Base-by-base conservation (phyloP, 2,797 vertebrate species). In the Selene dorsalis region DNA sequence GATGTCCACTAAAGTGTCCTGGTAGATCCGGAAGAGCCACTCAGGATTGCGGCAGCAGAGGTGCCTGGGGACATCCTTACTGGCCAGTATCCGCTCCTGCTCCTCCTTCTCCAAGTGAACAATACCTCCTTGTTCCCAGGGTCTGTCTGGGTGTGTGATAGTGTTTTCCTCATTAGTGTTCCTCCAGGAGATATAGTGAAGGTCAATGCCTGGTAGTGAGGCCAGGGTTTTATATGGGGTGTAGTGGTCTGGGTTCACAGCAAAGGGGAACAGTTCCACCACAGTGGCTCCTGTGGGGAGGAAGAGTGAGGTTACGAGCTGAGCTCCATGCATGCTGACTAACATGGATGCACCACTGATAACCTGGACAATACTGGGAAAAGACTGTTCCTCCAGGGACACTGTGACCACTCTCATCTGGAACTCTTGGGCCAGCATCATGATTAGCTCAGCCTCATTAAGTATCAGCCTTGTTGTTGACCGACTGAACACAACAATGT, bases 11-110 rank as follows among this genome's bases (percentile, higher is more conserved):
- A 89, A 92, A 0, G 98, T 99, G 94, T 99, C 98, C 94, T 99
- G 98, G 90, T 99, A 99, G 92, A 99, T 97, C 26, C 98, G 95
- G 92, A 96, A 99, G 39, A 99, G 97, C 98, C 98, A 99, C 88
- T 99, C 98, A 0, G 98, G 96, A 88, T 99, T 99, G 47, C 97
- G 96, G 89, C 98, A 99, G 78, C 98, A 99, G 39, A 99, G 95
- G 67, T 99, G 98, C 57, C 96, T 94, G 0, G 97, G 96, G 26
- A 99, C 97, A 4, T 99, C 98, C 2, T 91, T 95, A 92, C 96
- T 99, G 24, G 94, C 91, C 0, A 95, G 91, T 74, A 99, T 99
- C 3, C 96, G 95, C 47, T 96, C 96, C 83, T 97, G 97, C 80
- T 98, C 97, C 0, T 94, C 95, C 39, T 94, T 95, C 72, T 97